Evolutionary conservation across 2,888 invertebrate species (phyloP), one percentile per base, ranked within the genome.

Genomic region (Odiellus spinosus): DNA sequence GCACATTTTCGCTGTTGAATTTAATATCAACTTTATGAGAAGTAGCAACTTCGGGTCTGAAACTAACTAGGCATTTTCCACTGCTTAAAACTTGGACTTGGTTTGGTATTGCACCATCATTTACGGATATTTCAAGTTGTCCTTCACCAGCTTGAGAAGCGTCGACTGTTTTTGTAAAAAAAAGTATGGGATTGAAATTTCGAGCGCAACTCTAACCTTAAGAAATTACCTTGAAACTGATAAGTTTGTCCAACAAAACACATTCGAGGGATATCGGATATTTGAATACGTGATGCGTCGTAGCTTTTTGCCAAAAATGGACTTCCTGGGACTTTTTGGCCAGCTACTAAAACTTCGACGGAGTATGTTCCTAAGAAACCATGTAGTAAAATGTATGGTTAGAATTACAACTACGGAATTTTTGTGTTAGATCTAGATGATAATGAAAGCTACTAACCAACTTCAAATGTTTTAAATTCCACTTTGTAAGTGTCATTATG

Each of bases 141-240:
- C 98, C 98, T 73, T 96, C 96, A 36, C 98, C 98, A 44, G 96
- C 96, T 63, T 90, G 86, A 63, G 87, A 88, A 42, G 95, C 96
- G 70, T 96, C 95, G 67, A 98, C 96, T 88, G 71, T 56, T 72
- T 73, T 56, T 48, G n/a, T n/a, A 53, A 55, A 53, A 50, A 40
- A 32, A 40, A 26, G 26, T n/a, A n/a, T n/a, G n/a, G n/a, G n/a
- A n/a, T n/a, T n/a, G n/a, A n/a, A n/a, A n/a, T n/a, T n/a, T n/a
- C n/a, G n/a, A n/a, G n/a, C n/a, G n/a, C n/a, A n/a, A n/a, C n/a
- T n/a, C n/a, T n/a, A n/a, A n/a, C n/a, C n/a, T n/a, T n/a, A 12
- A 36, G 8, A 26, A 26, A 26, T 26, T 26, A 90, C 90, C 88
- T 77, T 83, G 78, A 68, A 98, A 96, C 68, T 93, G 90, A 63